A percentile compares a stretch with the other conserved stretches of the same genome.
Conservation (phyloP, 2,113 vertebrate species). For the Ceyx margarethae region DNA sequence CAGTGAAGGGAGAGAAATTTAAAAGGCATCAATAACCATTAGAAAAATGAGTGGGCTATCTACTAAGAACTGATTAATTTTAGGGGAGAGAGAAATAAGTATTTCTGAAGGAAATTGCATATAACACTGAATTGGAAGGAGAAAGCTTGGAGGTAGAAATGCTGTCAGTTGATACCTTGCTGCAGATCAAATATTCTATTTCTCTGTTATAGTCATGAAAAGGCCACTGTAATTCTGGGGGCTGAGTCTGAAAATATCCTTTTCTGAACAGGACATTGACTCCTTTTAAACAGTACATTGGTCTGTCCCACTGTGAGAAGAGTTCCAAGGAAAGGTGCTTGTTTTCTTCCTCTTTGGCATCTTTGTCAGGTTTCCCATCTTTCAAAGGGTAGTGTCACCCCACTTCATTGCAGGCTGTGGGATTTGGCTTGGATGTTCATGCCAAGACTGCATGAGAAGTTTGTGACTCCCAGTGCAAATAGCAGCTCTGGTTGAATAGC, state of each 20-base stretch:
- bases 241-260: neutral
- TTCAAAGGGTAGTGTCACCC: fast-evolving
- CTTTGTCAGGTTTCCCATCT: neutral
- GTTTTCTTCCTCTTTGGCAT: neutral
- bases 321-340: neutral
- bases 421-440: neutral
- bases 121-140: neutral
- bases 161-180: neutral
- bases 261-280: neutral
- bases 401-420: neutral
- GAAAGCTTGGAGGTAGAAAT: neutral
- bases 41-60: neutral
- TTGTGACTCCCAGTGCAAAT: neutral
- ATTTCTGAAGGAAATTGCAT: neutral
- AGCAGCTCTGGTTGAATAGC: neutral
- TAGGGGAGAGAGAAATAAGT: neutral
- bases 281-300: neutral
- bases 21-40: neutral
- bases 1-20: neutral
- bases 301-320: neutral
- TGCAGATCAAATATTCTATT: neutral
- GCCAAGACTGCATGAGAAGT: neutral
- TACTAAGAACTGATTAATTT: neutral
- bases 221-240: neutral
- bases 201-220: neutral